Conservation (phyloP, 2,797 vertebrate genomes). For the Botia kubotai region DNA sequence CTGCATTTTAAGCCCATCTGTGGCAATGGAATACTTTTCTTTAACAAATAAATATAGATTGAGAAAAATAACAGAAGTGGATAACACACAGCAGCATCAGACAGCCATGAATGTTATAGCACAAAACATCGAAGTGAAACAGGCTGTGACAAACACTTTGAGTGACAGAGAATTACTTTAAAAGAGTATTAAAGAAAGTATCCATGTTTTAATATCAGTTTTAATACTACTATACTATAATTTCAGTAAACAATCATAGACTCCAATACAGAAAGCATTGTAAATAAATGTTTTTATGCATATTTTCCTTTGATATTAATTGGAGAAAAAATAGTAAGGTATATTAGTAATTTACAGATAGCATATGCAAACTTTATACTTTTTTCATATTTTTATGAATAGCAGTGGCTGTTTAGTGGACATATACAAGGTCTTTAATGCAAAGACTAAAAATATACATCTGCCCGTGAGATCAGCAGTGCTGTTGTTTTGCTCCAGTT, state of each 20-base stretch:
- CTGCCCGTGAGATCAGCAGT: conserved; percentile 12
- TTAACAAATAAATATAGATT: conserved; percentile 5
- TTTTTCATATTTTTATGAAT: conserved; percentile 16
- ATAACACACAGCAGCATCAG: conserved; percentile 46
- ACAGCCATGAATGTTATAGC: conserved; percentile 50
- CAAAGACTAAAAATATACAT: conserved; percentile 35
- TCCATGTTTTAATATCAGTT: conserved; percentile 5
- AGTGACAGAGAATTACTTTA: conserved; percentile 43
- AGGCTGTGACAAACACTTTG: conserved; percentile 27
- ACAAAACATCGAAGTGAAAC: conserved; percentile 41
- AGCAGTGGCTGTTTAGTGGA: conserved; percentile 19
- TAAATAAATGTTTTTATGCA: conserved; percentile 30
- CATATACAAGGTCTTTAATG: conserved; percentile 4
- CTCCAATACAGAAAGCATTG: conserved; percentile 19
- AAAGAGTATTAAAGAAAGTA: conserved; percentile 14
- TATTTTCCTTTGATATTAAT: conserved; percentile 28
- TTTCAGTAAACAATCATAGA: conserved; percentile 28
- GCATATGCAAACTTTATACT: conserved; percentile 15
- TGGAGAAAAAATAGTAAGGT: conserved; percentile 18
- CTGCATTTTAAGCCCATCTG: conserved; percentile 52
- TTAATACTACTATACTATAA: conserved; percentile 30
- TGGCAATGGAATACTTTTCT: conserved; percentile 71
- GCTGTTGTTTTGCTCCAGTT: conserved; percentile 49
- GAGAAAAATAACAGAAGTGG: conserved; percentile 22
- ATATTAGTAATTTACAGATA: conserved; percentile 30